Percentiles rank a stretch among this genome's conserved stretches.
These are phyloP conservation scores for Pammene aurita DNA, from an alignment of 2,888 invertebrate species.

Conservation along the genomic window DNA sequence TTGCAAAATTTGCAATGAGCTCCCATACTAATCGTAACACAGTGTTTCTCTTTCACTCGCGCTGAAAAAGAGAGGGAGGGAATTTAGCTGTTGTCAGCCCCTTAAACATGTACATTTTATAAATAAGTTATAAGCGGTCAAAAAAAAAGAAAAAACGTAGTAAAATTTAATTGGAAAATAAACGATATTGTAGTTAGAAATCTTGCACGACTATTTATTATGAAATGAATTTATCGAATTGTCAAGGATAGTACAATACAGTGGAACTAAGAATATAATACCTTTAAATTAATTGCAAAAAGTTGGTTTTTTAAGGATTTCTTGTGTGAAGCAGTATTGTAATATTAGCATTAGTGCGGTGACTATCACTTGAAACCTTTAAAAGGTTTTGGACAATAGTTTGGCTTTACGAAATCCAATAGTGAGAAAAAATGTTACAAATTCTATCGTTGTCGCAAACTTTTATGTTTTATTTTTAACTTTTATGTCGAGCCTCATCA, in stretches of 20 bases:
- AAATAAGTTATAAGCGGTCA: too few relatives aligned
- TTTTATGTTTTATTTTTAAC: constrained; percentile 9
- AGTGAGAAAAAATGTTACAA: constrained; percentile 34
- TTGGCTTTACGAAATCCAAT: constrained; percentile 25
- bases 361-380: not conserved
- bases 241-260: constrained; percentile 3
- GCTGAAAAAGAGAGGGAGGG: too few relatives aligned
- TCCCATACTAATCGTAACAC: too few relatives aligned
- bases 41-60: too few relatives aligned
- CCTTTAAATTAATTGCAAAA: not conserved
- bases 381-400: constrained; percentile 30
- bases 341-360: not conserved
- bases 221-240: constrained; percentile 6
- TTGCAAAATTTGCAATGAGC: too few relatives aligned
- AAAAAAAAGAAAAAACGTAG: too few relatives aligned
- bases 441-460: constrained; percentile 20
- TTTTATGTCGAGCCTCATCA: constrained; percentile 23
- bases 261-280: not conserved
- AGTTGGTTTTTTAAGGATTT: not conserved
- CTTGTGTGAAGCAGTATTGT: not conserved
- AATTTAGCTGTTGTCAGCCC: too few relatives aligned
- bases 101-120: too few relatives aligned
- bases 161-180: too few relatives aligned
- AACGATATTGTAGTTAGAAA: constrained; percentile 37
- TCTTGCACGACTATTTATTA: constrained; percentile 29